These are phyloP conservation scores for Rattus rattus DNA, from an alignment of 2,113 vertebrate species.

Conservation along the genomic window DNA sequence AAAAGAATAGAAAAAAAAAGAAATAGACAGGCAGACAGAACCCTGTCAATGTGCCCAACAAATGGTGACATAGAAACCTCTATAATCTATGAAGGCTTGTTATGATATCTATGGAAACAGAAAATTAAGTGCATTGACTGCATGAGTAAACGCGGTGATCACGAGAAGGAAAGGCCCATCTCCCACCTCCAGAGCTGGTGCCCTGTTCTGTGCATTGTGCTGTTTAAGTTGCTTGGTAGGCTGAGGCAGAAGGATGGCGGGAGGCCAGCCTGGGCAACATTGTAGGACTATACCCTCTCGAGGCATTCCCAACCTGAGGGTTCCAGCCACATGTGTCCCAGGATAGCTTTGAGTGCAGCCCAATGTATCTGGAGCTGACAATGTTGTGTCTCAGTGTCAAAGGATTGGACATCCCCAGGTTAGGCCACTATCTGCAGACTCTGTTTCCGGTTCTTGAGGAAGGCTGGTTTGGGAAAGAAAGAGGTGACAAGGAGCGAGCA, in stretches of 20 bases:
- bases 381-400: neutral
- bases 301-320: neutral
- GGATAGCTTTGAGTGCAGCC: neutral
- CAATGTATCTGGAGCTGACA: neutral
- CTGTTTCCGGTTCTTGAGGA: conserved; percentile 15
- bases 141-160: neutral
- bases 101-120: neutral
- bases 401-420: neutral
- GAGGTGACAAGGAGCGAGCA: neutral
- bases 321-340: neutral
- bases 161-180: neutral
- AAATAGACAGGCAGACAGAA: neutral
- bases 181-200: neutral
- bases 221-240: neutral
- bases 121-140: neutral
- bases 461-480: neutral
- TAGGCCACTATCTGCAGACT: neutral
- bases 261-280: neutral
- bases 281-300: neutral
- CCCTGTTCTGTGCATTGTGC: too few species aligned
- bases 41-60: neutral
- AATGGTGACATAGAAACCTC: neutral
- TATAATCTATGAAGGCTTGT: neutral
- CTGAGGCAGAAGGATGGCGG: neutral
- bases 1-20: too few species aligned